Base-by-base conservation (phyloP, 2,797 vertebrate species). In the Coranthus polyacanthus region DNA sequence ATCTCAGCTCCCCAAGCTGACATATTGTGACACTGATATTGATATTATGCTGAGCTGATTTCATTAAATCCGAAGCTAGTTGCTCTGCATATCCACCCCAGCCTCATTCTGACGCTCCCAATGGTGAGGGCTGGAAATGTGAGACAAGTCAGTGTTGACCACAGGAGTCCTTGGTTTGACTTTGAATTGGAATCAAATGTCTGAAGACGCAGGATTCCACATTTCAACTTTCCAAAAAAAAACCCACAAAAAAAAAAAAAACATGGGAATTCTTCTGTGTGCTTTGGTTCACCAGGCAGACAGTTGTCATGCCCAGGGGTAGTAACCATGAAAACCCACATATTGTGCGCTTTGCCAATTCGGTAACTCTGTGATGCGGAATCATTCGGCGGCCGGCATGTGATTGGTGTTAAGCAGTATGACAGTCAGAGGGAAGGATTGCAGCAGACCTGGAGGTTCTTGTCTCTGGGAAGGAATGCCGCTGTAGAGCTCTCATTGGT, bases 391-490 rank as follows among this genome's bases (percentile, higher is more conserved):
- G 45, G 64, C 10, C 64, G 61, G 68, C 68, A 64, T 79, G 79
- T 89, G 89, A 91, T 91, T 88, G 84, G 83, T 89, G 82, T 88
- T 83, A 61, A 81, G 83, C 80, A 45, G 55, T 18, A 39, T 89
- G 86, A 83, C 77, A 86, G 71, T 83, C 81, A 70, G 79, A 70
- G 76, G 63, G 67, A 76, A 78, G 76, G 83, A 71, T 43, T 64
- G 66, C 77, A 78, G 68, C 53, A 77, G 74, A 88, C 80, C 85
- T 68, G 49, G 64, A 88, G 82, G 58, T 60, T 86, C 84, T 85
- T 93, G 91, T 93, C 82, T 93, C 90, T 79, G 75, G 92, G 91
- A 92, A 92, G 89, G 88, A 93, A 90, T 89, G 70, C 39, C 2
- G 69, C 67, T 55, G 75, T 80, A 78, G 78, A 62, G 70, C 77